Evolutionary conservation across 2,888 invertebrate species (phyloP), one percentile per base, ranked within the genome.

Genomic region (Malthinus flaveolus): DNA sequence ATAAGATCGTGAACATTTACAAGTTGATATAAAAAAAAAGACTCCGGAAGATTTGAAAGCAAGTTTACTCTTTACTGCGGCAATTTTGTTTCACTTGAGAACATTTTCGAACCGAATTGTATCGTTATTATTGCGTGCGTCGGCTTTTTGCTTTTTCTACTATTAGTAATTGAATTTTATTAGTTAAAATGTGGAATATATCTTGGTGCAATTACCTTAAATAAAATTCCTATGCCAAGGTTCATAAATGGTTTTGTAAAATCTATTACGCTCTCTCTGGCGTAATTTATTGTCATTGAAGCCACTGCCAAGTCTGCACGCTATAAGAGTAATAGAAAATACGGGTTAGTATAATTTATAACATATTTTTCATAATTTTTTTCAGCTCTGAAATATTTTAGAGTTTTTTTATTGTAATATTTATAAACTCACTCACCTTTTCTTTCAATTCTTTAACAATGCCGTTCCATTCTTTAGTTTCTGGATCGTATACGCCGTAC

Each of bases 241-340:
- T 97, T 97, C 93, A 98, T 95, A 80, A 97, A 98, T 0, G 97
- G 98, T 73, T 97, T 97, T 0, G 97, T 97, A 79, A 98, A 98
- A 79, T 97, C 97, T 57, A 98, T 95, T 55, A 95, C 90, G 47
- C 93, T 91, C 76, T 97, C 97, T 11, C 98, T 81, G 0, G 96
- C 95, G 78, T 96, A 97, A 79, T 95, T 97, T 69, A 98, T 98
- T 1, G 97, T 98, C 90, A 98, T 93, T 0, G 97, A 95, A 0
- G 95, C 97, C 0, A 97, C 95, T 0, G 97, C 97, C 66, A 98
- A 83, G 76, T 98, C 97, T 0, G 96, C 97, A 79, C 91, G 89
- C 95, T 94, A 81, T 0, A 80, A 80, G 39, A 23, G 50, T 56
- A 56, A 48, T 47, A 51, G 49, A 52, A 53, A 39, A 52, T 49